Conservation (phyloP, 2,797 vertebrate species). For the Crossoptilon crossoptilon region DNA sequence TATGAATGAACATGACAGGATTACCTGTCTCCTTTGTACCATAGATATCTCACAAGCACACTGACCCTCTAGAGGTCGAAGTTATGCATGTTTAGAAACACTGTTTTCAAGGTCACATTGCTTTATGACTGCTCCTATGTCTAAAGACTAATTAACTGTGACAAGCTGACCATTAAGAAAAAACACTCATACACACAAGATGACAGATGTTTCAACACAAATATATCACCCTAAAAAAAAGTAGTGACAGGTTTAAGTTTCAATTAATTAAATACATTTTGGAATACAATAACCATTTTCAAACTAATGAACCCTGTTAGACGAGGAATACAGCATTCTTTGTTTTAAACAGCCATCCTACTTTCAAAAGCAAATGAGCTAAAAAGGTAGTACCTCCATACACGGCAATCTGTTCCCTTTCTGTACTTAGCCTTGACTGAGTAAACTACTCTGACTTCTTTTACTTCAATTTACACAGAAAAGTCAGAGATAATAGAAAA, state of each 20-base stretch:
- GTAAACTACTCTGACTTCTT: background rate
- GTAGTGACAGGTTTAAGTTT: slow-evolving; percentile 59
- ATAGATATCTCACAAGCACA: background rate
- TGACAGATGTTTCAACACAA: slow-evolving; percentile 76
- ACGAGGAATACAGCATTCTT: slow-evolving; percentile 16
- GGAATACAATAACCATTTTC: slow-evolving; percentile 63
- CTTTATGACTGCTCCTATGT: slow-evolving; percentile 71
- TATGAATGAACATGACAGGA: background rate
- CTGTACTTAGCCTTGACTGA: background rate
- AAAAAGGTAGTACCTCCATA: background rate
- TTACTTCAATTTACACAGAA: background rate
- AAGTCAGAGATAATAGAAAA: background rate
- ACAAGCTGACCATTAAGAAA: slow-evolving; percentile 78
- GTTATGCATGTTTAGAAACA: slow-evolving; percentile 55
- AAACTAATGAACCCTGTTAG: slow-evolving; percentile 45
- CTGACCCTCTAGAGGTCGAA: slow-evolving; percentile 45
- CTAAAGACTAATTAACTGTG: slow-evolving; percentile 79
- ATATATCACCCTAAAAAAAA: slow-evolving; percentile 51
- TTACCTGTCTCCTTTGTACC: background rate
- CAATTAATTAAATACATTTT: slow-evolving; percentile 67
- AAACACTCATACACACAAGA: slow-evolving; percentile 64
- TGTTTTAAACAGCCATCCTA: slow-evolving; percentile 1
- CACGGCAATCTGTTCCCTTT: background rate
- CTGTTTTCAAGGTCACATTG: slow-evolving; percentile 72
- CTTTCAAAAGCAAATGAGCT: background rate